These are phyloP conservation scores for Camelus bactrianus DNA, from an alignment of 2,113 vertebrate species.

Conservation along the genomic window DNA sequence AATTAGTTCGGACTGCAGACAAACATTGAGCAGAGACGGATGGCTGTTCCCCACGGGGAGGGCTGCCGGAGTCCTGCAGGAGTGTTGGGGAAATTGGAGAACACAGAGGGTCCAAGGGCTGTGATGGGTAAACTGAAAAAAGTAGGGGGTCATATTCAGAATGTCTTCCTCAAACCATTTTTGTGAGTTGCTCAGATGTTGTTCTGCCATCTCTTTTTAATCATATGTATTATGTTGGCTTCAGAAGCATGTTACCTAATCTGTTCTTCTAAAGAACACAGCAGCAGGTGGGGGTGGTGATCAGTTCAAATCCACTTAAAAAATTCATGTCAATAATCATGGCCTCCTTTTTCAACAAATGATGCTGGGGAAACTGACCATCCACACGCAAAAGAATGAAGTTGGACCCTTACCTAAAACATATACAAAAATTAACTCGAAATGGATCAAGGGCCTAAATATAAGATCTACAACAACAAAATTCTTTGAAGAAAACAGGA, in stretches of 20 bases:
- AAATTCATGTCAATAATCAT: constrained; percentile 11
- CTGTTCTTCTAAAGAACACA: constrained; percentile 32
- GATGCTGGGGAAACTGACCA: neutral
- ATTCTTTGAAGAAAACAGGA: neutral
- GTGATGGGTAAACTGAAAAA: neutral
- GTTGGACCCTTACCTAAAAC: neutral
- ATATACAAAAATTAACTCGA: neutral
- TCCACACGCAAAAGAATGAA: neutral
- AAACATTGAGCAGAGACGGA: constrained; percentile 71
- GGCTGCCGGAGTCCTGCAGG: neutral
- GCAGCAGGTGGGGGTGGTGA: neutral
- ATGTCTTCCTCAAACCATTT: neutral
- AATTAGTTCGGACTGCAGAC: constrained; percentile 80
- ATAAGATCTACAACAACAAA: neutral
- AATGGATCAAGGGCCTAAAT: neutral
- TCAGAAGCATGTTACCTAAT: constrained; percentile 10
- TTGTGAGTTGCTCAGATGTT: neutral
- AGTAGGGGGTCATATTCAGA: neutral
- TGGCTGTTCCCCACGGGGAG: constrained; percentile 62
- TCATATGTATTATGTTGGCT: neutral
- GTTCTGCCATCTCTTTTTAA: neutral
- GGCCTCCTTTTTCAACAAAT: neutral
- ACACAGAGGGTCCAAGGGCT: neutral
- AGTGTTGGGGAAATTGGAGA: constrained; percentile 63
- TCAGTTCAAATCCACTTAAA: constrained; percentile 2